Base-by-base conservation (phyloP, 2,113 vertebrate genomes). In the Capricornis sumatraensis region DNA sequence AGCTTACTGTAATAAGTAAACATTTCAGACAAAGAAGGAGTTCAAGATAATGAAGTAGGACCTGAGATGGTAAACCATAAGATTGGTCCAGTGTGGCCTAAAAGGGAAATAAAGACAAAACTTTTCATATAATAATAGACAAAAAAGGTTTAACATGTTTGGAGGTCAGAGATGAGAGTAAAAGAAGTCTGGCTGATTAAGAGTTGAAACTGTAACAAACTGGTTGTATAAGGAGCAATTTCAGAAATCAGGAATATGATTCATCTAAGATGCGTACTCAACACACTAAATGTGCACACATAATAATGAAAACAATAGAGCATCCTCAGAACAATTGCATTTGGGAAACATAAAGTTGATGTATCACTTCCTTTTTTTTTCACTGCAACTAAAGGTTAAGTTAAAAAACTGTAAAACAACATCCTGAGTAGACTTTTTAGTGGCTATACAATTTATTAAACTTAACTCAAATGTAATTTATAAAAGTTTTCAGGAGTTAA, bases 321-420 rank as follows among this genome's bases (percentile, higher is more conserved):
- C 16, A 94, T 83, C 3, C 92, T 91, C 19, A 8, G 55, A 92
- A 85, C 15, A 71, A 6, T 62, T 93, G 43, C 6, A 95, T 89
- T 57, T 93, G 21, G 30, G 47, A 27, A 87, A 50, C 7, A 47
- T 55, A 55, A 87, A 87, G 10, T 55, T 93, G 57, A 95, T 55
- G 82, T 87, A 79, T 87, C n/a, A 86, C 85, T 95, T 94, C 47
- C 62, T 78, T 87, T 82, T 82, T 57, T 91, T 97, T 95, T 83
- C 15, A 83, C 45, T 64, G 7, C 79, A 88, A 67, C 36, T 79
- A 88, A 87, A 2, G 19, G 6, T 52, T 33, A 96, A 89, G 25
- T 4, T 45, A 1, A 62, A 78, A 88, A 89, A 8, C 57, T 79
- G 7, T 95, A 76, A 88, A 92, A 89, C 50, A 86, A 5, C 2